Base-by-base conservation (phyloP, 2,888 invertebrate genomes). In the Tubulanus polymorphus region DNA sequence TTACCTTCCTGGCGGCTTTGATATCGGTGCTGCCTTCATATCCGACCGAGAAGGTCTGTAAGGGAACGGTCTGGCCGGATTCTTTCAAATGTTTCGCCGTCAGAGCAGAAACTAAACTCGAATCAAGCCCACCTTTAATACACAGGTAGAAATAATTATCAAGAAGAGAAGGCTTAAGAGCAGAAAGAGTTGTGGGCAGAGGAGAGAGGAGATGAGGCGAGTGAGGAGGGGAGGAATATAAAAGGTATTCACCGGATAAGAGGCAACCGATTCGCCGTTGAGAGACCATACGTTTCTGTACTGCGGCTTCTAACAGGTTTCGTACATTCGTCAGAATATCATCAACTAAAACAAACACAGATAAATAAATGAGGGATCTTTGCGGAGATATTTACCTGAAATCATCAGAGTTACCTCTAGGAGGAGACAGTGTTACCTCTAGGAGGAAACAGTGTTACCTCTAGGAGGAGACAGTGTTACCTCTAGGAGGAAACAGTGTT, bases 1-100 rank as follows among this genome's bases (percentile, higher is more conserved):
- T 54, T 20, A 61, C 61, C 70, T 86, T 84, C 63, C 87, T 83
- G 0, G 93, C 93, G 32, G 92, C 92, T 64, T 85, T 79, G 51
- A 93, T 84, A 76, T 93, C 93, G 1, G 93, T 93, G 56, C 91
- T 90, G 62, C 87, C 73, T 15, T 86, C 86, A 85, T 93, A 87
- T 2, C 93, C 93, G 69, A 93, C 88, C 3, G 92, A 88, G 74
- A 93, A 93, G 35, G 91, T 90, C 82, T 88, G 80, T 49, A 81
- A 76, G 55, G 64, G 59, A 54, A 68, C 68, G 6, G 52, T n/a
- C 3, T 41, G 60, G 15, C 61, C 59, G 32, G 64, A 64, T 48
- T 60, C 61, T 29, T 57, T 56, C 64, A 74, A 64, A 37, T 71
- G 63, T 48, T 75, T 64, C 2, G 67, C 64, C 23, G 76, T 70